These are phyloP conservation scores for Callionymus lyra DNA, from an alignment of 2,113 vertebrate genomes.

Conservation along the genomic window DNA sequence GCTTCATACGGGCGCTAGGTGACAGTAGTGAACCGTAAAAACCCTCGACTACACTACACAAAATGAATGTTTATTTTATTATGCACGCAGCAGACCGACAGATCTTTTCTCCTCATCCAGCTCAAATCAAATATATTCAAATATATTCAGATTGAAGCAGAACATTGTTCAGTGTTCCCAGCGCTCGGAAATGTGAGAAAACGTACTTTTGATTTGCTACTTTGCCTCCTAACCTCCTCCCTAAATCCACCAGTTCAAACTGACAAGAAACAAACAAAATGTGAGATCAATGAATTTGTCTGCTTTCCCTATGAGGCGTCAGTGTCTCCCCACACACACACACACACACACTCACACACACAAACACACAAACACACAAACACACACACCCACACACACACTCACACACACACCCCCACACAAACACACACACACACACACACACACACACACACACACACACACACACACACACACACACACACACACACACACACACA, in stretches of 20 bases:
- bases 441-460: conserved; percentile 7
- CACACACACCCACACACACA: conserved; percentile 7
- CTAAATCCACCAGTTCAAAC: conserved; percentile 9
- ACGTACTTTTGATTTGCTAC: neutral
- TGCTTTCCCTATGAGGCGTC: too few relatives aligned
- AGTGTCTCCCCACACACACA: too few relatives aligned
- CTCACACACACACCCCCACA: too few relatives aligned
- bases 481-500: conserved; percentile 7
- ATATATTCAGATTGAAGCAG: conserved; percentile 21
- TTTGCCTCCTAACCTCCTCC: neutral
- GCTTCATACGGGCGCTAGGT: too few relatives aligned
- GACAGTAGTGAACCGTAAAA: too few relatives aligned
- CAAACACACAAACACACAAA: conserved; percentile 6
- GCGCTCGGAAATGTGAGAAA: neutral
- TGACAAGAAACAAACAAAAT: conserved; percentile 23
- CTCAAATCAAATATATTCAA: conserved; percentile 30
- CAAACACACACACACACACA: conserved; percentile 7
- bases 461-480: conserved; percentile 9
- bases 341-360: conserved; percentile 8
- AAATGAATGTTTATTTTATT: too few relatives aligned
- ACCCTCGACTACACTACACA: too few relatives aligned
- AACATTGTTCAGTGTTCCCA: conserved; percentile 7
- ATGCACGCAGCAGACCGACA: too few relatives aligned
- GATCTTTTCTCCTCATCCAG: too few relatives aligned
- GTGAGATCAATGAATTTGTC: conserved; percentile 42